These are phyloP conservation scores for Polymixis flavicincta DNA, from an alignment of 2,888 invertebrate species.

Conservation along the genomic window DNA sequence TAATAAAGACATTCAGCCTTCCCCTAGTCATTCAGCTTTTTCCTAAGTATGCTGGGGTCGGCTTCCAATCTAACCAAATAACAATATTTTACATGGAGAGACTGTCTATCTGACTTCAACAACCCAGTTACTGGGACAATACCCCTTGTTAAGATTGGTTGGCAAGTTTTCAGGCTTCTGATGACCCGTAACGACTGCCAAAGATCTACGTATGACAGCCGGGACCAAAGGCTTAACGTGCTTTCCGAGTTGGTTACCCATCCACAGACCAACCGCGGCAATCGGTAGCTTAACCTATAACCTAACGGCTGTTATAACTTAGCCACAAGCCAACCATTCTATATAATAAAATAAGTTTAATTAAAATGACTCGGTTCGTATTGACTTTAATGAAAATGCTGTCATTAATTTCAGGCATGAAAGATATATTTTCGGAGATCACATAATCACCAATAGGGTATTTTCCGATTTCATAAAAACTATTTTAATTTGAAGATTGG, in stretches of 20 bases:
- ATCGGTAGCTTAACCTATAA: no score
- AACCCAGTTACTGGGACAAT: background rate
- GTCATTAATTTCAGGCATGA: background rate
- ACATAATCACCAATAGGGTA: no score
- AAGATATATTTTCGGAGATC: background rate
- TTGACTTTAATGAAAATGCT: background rate
- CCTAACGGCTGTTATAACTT: no score
- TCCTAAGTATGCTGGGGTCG: background rate
- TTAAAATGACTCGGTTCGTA: background rate
- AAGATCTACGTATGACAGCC: background rate
- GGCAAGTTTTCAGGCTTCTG: background rate
- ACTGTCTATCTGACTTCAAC: background rate
- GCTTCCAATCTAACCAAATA: background rate
- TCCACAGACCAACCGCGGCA: no score
- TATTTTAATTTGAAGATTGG: no score
- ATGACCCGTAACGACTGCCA: background rate
- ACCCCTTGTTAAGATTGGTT: background rate
- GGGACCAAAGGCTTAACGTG: background rate
- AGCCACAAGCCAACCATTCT: no score
- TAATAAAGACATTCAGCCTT: background rate
- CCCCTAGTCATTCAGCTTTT: background rate
- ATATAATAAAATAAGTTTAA: background rate
- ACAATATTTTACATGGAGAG: background rate
- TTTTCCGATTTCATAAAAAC: no score
- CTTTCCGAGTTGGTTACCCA: no score